Evolutionary conservation across 2,797 vertebrate species (phyloP), one percentile per base, ranked within the genome.

Genomic region (Melanotaenia pygmaea): DNA sequence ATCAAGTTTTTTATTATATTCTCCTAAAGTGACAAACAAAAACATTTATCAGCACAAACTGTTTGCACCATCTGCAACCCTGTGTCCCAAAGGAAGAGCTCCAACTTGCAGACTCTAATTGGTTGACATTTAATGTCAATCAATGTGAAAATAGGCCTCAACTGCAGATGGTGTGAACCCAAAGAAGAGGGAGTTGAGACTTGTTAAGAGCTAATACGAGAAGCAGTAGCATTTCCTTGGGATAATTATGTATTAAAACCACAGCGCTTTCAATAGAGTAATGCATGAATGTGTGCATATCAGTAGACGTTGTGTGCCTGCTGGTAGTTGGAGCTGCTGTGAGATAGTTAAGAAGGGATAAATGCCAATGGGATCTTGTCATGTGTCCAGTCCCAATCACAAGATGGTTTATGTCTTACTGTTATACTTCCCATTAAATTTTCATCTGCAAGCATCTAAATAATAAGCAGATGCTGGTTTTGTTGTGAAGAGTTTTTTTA

Each of bases 361-460:
- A 26, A 37, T 76, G 77, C 67, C 79, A 86, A 76, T 38, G 69
- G 61, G 76, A 78, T 72, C 56, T n/a, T 84, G 84, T 83, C 83
- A 80, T 26, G 22, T 67, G 37, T 80, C 84, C 80, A 83, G 64
- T 37, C 64, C 57, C 65, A 58, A 70, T 82, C 69, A 68, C 69
- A 80, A 56, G 67, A 72, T 62, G 66, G 69, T 68, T 80, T 78
- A 73, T 79, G 74, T 69, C 59, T 56, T 67, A 64, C 70, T 67
- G 59, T 74, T 77, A 37, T 58, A 38, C 43, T 77, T 12, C 35
- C 43, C 35, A 75, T 77, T 83, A 75, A 28, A 79, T 88, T 83
- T 86, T 56, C 64, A 87, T 60, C 74, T 76, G 69, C 56, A 64
- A 88, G 79, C 77, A 80, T 79, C 68, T 80, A 89, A 86, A 70